Percentiles rank a stretch among this genome's conserved stretches.
Conservation (phyloP, 2,888 invertebrate genomes). For the Philopedon plagiatum region DNA sequence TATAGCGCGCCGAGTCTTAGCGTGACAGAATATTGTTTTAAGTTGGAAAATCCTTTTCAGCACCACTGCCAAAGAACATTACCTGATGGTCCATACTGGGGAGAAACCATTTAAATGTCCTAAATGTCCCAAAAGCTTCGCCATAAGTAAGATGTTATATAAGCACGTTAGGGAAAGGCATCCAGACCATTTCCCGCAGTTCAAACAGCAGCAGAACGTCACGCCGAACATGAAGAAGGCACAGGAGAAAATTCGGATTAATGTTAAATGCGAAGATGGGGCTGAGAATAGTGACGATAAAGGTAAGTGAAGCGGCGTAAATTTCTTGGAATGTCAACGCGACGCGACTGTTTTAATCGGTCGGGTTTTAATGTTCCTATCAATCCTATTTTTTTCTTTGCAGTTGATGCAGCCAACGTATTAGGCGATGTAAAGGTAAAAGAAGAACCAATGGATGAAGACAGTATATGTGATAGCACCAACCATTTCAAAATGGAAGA, state of each 20-base stretch:
- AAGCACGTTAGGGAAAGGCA: slow-evolving; percentile 62
- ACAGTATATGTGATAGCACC: neutral
- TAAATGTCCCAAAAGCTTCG: slow-evolving; percentile 60
- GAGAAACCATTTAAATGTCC: slow-evolving; percentile 63
- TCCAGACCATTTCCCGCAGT: slow-evolving; percentile 59
- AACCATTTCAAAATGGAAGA: neutral
- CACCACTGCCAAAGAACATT: slow-evolving; percentile 64
- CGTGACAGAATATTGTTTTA: too few species aligned
- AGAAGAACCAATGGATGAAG: slow-evolving; percentile 29
- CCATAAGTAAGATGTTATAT: slow-evolving; percentile 62
- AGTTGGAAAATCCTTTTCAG: slow-evolving; percentile 54
- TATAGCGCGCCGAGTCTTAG: too few species aligned
- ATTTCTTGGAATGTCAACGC: too few species aligned
- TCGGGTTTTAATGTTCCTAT: neutral
- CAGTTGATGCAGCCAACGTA: neutral
- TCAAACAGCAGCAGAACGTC: slow-evolving; percentile 56
- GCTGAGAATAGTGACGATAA: slow-evolving; percentile 11
- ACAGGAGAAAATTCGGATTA: slow-evolving; percentile 50
- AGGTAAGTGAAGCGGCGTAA: slow-evolving; percentile 4
- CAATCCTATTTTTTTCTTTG: neutral
- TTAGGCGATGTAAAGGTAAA: slow-evolving; percentile 12
- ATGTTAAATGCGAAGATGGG: slow-evolving; percentile 26
- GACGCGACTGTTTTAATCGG: too few species aligned
- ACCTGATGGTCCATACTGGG: slow-evolving; percentile 61
- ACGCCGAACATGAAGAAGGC: slow-evolving; percentile 56